Base-by-base conservation (phyloP, 2,113 vertebrate species). In the Excalfactoria chinensis region DNA sequence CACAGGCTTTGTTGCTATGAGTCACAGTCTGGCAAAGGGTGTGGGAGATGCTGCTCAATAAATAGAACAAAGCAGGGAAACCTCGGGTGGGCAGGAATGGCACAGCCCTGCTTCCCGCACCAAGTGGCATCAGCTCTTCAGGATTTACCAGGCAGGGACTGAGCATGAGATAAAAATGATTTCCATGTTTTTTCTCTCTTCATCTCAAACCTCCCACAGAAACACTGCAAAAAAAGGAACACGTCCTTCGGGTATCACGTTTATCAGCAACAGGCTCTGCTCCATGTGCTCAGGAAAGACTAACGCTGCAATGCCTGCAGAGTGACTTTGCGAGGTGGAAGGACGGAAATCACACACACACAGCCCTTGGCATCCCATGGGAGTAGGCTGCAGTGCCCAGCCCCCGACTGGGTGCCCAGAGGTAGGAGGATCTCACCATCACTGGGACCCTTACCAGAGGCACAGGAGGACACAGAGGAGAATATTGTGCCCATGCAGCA, bases 51-150 rank as follows among this genome's bases (percentile, higher is more conserved):
- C 37, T 73, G 89, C 81, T 93, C 77, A 92, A 79, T 78, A 95
- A 94, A 94, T 46, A 93, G 94, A 95, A 92, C 90, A 93, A 92
- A 92, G 87, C 63, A 86, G 85, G 93, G 95, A 94, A 95, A 73
- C 89, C 93, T 92, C 5, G 43, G 84, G 91, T 94, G 93, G 94
- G 91, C 94, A 96, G 93, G 68, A 68, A 92, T 76, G 70, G 84
- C 90, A 88, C 89, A 94, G 82, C 59, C 84, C 48, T 26, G n/a
- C 88, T 84, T 71, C 86, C 90, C 28, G 55, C 76, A 28, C 46
- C 2, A 3, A 0, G 9, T 58, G 84, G 46, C 76, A 96, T 90
- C 2, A 0, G 73, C 73, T 85, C 75, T 66, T 21, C 53, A 75
- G 84, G 70, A 75, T 86, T 86, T 66, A 84, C 66, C 48, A 12